Percentiles rank a stretch among this genome's conserved stretches.
Conservation (phyloP, 1,140 invertebrate species). For the Ylistrum balloti region DNA sequence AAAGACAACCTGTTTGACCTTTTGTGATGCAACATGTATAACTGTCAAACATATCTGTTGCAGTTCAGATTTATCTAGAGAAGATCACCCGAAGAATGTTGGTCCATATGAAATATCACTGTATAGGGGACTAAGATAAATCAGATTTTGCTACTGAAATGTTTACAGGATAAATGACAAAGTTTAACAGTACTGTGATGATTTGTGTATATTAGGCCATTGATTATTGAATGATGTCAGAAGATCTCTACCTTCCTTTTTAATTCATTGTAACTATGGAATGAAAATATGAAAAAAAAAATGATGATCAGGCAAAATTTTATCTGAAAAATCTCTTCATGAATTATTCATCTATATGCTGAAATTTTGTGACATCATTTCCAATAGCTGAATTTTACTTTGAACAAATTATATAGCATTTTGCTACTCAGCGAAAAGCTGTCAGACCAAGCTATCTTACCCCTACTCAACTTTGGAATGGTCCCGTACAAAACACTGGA, state of each 20-base stretch:
- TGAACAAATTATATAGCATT: background rate
- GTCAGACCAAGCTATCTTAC: background rate
- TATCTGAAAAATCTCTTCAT: conserved; percentile 27
- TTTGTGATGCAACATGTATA: background rate
- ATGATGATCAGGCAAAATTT: background rate
- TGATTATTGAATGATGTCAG: background rate
- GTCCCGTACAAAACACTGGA: background rate
- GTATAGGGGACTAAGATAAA: no score
- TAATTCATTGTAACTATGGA: background rate
- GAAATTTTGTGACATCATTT: conserved; percentile 29
- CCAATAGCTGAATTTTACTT: background rate
- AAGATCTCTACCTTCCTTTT: background rate
- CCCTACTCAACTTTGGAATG: background rate
- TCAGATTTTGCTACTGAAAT: no score
- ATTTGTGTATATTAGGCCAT: background rate
- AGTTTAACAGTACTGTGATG: background rate
- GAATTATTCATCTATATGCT: background rate
- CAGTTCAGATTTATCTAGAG: background rate
- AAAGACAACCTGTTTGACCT: background rate
- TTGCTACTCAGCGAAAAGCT: background rate
- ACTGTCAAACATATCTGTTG: background rate
- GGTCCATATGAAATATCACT: no score
- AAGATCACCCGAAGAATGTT: background rate
- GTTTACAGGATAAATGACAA: no score
- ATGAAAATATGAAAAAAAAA: background rate